Conservation (phyloP, 2,113 vertebrate species). For the Percopsis transmontana region DNA sequence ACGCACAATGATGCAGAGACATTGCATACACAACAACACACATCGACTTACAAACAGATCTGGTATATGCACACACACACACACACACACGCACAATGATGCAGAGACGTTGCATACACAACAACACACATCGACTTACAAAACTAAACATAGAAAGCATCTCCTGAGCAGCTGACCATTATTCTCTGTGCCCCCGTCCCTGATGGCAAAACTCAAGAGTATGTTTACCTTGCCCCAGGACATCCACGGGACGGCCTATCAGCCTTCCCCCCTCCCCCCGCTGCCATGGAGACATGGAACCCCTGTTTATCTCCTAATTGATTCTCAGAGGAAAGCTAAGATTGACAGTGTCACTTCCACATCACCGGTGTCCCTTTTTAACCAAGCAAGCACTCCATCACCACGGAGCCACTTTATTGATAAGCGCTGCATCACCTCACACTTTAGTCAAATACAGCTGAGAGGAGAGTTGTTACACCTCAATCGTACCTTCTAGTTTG, state of each 20-base stretch:
- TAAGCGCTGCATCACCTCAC: slow-evolving; percentile 59
- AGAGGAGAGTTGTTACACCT: slow-evolving; percentile 42
- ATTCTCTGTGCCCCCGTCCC: slow-evolving; percentile 71
- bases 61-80: neutral
- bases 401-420: slow-evolving; percentile 66
- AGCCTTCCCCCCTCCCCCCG: slow-evolving; percentile 59
- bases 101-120: slow-evolving; percentile 26
- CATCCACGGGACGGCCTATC: slow-evolving; percentile 77
- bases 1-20: slow-evolving; percentile 35
- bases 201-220: slow-evolving; percentile 68
- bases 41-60: neutral
- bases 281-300: slow-evolving; percentile 68
- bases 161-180: slow-evolving; percentile 50
- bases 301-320: slow-evolving; percentile 88
- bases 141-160: neutral
- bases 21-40: slow-evolving; percentile 28
- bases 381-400: slow-evolving; percentile 60
- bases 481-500: slow-evolving; percentile 50
- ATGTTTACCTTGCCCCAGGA: slow-evolving; percentile 83
- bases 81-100: slow-evolving; percentile 12
- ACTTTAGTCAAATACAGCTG: slow-evolving; percentile 49
- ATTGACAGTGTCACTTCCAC: slow-evolving; percentile 75
- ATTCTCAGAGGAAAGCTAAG: slow-evolving; percentile 82
- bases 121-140: slow-evolving; percentile 36
- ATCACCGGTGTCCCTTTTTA: slow-evolving; percentile 73